Evolutionary conservation across 2,113 vertebrate genomes (phyloP).

Genomic region (Perca flavescens): DNA sequence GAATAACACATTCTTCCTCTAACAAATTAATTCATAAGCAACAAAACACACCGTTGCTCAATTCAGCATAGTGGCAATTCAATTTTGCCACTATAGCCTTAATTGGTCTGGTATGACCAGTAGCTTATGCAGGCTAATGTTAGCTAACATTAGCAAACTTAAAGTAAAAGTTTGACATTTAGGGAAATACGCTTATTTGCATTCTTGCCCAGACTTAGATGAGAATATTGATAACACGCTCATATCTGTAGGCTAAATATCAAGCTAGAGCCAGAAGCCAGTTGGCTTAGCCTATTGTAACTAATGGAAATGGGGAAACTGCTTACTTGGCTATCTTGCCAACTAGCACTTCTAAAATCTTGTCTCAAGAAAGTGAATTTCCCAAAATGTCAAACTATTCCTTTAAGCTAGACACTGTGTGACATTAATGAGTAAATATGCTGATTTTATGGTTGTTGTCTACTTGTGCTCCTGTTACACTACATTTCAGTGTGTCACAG

Average conservation of each 20-base stretch:
- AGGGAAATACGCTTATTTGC: no score
- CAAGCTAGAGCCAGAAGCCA: not conserved
- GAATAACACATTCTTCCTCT: not conserved
- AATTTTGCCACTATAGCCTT: not conserved
- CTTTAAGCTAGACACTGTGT: not conserved
- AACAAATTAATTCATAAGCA: not conserved
- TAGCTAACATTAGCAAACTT: not conserved
- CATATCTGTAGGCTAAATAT: not conserved
- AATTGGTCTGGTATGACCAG: not conserved
- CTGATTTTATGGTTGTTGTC: not conserved
- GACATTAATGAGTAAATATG: not conserved
- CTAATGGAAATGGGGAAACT: not conserved
- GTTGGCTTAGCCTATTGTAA: slow-evolving; percentile 26
- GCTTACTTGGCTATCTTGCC: not conserved
- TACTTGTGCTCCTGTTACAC: not conserved
- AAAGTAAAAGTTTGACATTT: not conserved
- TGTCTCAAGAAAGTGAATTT: not conserved
- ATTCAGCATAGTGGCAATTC: no score
- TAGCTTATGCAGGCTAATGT: not conserved
- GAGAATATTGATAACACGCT: no score
- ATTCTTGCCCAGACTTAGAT: no score
- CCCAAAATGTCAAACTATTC: not conserved
- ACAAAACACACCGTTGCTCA: not conserved
- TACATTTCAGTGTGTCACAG: not conserved
- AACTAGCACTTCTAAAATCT: not conserved